phyloP scores from a whole-genome alignment of 2,888 invertebrate genomes.

The Agonum fuliginosum region DNA sequence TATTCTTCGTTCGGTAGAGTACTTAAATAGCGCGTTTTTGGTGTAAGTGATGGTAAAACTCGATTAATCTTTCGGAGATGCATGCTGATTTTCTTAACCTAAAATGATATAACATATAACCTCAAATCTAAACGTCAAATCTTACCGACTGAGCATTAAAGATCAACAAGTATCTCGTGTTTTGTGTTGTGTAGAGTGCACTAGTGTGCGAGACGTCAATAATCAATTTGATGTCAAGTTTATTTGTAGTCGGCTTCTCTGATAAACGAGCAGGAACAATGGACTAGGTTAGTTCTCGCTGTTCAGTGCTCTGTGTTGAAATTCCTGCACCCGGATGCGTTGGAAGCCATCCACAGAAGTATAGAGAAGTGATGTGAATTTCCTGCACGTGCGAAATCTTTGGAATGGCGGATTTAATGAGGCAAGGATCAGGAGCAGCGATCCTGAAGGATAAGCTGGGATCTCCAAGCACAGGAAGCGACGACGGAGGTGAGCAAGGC shows the following conservation, averaged over 20 bases:
- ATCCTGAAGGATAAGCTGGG: slow-evolving; percentile 82
- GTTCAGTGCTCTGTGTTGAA: slow-evolving; percentile 43
- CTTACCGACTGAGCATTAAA: slow-evolving; percentile 44
- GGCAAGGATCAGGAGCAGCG: slow-evolving; percentile 78
- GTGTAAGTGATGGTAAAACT: slow-evolving; percentile 39
- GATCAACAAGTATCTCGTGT: slow-evolving; percentile 36
- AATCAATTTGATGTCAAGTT: slow-evolving; percentile 59
- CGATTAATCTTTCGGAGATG: slow-evolving; percentile 50
- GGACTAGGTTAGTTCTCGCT: slow-evolving; percentile 67
- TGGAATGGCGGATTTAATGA: slow-evolving; percentile 82
- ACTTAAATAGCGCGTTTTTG: slow-evolving; percentile 41
- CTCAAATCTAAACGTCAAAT: slow-evolving; percentile 38
- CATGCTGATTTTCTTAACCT: slow-evolving; percentile 54
- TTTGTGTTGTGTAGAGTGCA: slow-evolving; percentile 57
- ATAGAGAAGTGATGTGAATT: slow-evolving; percentile 50
- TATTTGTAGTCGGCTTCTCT: slow-evolving; percentile 55
- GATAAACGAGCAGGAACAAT: slow-evolving; percentile 63
- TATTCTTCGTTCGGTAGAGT: slow-evolving; percentile 68
- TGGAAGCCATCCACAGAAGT: slow-evolving; percentile 27
- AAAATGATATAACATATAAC: slow-evolving; percentile 7
- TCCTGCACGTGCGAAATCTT: slow-evolving; percentile 60
- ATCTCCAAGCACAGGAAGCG: slow-evolving; percentile 90
- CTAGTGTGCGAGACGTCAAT: slow-evolving; percentile 57
- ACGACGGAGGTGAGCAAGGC: slow-evolving; percentile 85
- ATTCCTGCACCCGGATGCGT: background rate